Evolutionary conservation across 37 sponge, comb jelly and placozoan species (phyloP), one percentile per base, ranked within the genome.

Genomic region (Amphimedon queenslandica): DNA sequence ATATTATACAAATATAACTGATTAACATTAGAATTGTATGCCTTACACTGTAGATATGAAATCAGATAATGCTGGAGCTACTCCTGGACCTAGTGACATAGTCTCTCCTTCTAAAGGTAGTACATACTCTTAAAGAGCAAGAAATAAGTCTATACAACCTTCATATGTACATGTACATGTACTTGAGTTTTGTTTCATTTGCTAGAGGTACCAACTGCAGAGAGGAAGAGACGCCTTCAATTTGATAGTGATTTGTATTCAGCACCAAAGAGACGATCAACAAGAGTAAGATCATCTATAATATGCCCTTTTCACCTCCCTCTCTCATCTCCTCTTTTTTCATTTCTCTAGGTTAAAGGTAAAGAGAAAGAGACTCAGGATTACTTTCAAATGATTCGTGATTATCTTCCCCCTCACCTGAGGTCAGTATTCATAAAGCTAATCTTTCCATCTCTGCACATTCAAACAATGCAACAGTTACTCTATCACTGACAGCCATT

Each of bases 191-290:
- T 16, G 24, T 34, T 29, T 11, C 11, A 10, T 42, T 13, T 71
- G 67, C 29, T 2, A 37, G 65, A 58, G 63, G 66, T 41, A 35
- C 66, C 61, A 25, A 67, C 55, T 20, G 67, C 34, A 58, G 77
- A 69, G 60, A 71, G 57, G 55, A 83, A 55, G 76, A 90, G 53
- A 51, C 70, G 72, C 53, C 38, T 41, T 24, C 33, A 28, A 0
- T 20, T 57, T 20, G 82, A 80, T 16, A 40, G 37, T 23, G 40
- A 37, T 6, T 42, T 57, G 18, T 30, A 20, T 28, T 39, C 80
- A 35, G 66, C 67, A 30, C 87, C 87, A 4, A 87, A 87, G 67
- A 87, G 87, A 63, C 64, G 87, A 16, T 87, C 87, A 16, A 56
- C 60, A 41, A 24, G 87, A 30, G 87, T 87, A 65, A 67, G 78